A percentile compares a stretch with the other conserved stretches of the same genome.
phyloP scores from a whole-genome alignment of 2,113 vertebrate genomes.

The Nothocercus julius region DNA sequence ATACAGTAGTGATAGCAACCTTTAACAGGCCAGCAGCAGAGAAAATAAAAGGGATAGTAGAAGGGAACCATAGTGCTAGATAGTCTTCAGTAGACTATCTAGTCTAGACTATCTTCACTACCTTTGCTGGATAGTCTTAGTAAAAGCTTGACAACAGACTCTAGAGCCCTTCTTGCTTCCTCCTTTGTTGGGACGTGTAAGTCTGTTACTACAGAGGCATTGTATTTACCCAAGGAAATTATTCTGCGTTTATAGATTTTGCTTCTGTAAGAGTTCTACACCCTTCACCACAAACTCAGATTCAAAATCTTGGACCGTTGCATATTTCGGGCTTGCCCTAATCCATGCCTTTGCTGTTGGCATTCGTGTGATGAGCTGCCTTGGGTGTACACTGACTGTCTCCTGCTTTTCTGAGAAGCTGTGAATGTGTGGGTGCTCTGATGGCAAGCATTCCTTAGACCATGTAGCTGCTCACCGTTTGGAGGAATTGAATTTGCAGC shows the following conservation, averaged over 20 bases:
- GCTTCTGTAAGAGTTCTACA: not conserved
- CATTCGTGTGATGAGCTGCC: not conserved
- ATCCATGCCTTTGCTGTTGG: not conserved
- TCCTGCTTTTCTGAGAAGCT: not conserved
- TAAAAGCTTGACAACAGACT: not conserved
- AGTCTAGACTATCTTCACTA: too few species aligned
- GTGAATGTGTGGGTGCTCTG: not conserved
- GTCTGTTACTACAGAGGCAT: not conserved
- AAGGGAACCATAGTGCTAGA: not conserved
- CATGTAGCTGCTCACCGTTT: not conserved
- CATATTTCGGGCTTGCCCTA: not conserved
- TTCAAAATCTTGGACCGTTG: not conserved
- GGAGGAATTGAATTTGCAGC: not conserved
- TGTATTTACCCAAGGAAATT: not conserved
- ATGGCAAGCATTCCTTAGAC: not conserved
- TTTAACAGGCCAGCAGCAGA: not conserved
- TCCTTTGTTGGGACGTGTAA: conserved; percentile 1
- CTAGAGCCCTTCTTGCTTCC: not conserved
- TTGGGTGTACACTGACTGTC: not conserved
- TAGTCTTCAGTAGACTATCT: too few species aligned
- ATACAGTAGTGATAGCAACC: not conserved
- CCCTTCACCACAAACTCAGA: not conserved
- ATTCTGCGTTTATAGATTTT: not conserved
- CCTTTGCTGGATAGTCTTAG: not conserved
- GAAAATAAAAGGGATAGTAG: not conserved